A percentile compares a stretch with the other conserved stretches of the same genome.
phyloP scores from a whole-genome alignment of 2,113 vertebrate genomes.

The Gobiocypris rarus region DNA sequence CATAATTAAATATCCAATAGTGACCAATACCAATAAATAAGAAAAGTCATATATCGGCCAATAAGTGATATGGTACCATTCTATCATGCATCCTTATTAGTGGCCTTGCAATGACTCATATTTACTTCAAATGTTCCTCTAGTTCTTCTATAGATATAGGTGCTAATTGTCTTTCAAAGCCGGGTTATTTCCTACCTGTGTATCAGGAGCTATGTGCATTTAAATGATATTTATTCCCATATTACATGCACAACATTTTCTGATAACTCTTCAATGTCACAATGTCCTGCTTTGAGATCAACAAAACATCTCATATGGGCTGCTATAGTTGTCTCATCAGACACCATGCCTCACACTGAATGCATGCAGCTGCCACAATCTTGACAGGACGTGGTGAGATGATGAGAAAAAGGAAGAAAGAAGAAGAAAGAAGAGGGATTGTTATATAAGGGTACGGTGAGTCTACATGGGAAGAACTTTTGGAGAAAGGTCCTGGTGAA shows the following conservation, averaged over 20 bases:
- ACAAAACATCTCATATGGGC: background rate
- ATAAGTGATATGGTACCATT: background rate
- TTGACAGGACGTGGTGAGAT: constrained; percentile 16
- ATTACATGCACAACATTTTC: background rate
- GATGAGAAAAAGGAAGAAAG: background rate
- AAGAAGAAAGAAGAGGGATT: constrained; percentile 11
- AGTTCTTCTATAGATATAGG: background rate
- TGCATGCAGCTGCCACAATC: constrained; percentile 35
- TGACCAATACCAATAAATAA: too few species aligned
- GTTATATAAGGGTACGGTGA: background rate
- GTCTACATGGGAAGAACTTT: background rate
- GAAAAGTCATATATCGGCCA: background rate
- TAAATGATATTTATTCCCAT: background rate
- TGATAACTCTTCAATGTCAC: background rate
- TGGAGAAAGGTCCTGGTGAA: constrained; percentile 1
- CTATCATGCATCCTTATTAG: background rate
- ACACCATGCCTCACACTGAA: constrained; percentile 23
- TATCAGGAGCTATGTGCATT: background rate
- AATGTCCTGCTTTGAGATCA: background rate
- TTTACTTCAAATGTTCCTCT: background rate
- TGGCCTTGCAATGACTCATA: background rate
- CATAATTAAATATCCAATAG: background rate
- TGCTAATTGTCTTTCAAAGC: background rate
- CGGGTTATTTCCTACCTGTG: background rate
- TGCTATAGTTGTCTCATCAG: background rate